Conservation (phyloP, 2,888 invertebrate genomes). For the Acanthopleura granulata region DNA sequence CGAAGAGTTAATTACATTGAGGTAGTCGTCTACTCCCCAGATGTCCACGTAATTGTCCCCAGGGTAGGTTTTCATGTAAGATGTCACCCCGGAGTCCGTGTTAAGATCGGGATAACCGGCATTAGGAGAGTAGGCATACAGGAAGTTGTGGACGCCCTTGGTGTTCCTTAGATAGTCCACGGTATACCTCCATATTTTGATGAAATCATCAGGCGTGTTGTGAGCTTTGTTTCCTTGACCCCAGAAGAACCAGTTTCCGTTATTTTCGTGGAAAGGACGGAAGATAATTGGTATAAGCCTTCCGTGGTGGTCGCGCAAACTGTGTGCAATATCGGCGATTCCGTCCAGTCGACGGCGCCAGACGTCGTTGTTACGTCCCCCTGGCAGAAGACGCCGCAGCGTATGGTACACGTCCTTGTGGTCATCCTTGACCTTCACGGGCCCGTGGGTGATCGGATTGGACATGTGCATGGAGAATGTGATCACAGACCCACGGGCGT, state of each 20-base stretch:
- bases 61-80: neutral
- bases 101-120: neutral
- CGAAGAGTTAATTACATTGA: neutral
- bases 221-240: conserved; percentile 26
- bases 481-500: conserved; percentile 25
- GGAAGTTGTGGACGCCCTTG: conserved; percentile 32
- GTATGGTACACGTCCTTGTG: conserved; percentile 23
- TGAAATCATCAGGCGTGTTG: conserved; percentile 30
- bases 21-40: neutral
- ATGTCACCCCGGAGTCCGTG: neutral
- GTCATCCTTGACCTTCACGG: conserved; percentile 25
- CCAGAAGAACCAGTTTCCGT: conserved; percentile 41
- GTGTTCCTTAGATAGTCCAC: conserved; percentile 30
- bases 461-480: conserved; percentile 30
- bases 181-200: conserved; percentile 29
- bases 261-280: conserved; percentile 38
- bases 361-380: conserved; percentile 26
- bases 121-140: conserved; percentile 33
- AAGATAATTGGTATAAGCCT: conserved; percentile 31
- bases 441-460: conserved; percentile 32
- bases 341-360: conserved; percentile 19
- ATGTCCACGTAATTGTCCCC: conserved; percentile 5
- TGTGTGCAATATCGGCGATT: conserved; percentile 28
- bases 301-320: conserved; percentile 27
- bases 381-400: conserved; percentile 27